Conservation (phyloP, 2,113 vertebrate genomes). For the Orycteropus afer region DNA sequence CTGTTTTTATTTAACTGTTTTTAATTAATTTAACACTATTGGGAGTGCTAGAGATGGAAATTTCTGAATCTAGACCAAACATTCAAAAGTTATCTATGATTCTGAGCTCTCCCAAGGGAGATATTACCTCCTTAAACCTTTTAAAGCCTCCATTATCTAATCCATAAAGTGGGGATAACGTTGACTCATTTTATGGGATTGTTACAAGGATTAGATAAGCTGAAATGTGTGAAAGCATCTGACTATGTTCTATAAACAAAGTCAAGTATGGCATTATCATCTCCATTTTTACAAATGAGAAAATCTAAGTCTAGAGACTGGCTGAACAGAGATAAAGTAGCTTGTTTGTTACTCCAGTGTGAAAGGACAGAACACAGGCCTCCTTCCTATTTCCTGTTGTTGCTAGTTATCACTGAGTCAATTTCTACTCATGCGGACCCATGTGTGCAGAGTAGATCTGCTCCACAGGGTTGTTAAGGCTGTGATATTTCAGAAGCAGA, state of each 20-base stretch:
- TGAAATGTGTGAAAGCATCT: not conserved
- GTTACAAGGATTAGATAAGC: not conserved
- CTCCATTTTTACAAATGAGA: not conserved
- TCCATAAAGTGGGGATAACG: not conserved
- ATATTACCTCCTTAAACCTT: not conserved
- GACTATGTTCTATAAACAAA: not conserved
- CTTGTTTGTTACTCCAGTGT: fast-evolving
- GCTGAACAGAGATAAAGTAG: not conserved
- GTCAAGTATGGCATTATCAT: fast-evolving
- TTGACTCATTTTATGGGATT: not conserved
- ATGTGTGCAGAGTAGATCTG: not conserved
- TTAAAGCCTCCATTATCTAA: not conserved
- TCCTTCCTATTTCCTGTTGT: not conserved
- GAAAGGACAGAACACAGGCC: not conserved
- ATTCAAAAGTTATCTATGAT: not conserved
- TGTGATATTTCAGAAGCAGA: not conserved
- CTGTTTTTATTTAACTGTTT: not conserved
- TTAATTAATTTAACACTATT: too few relatives aligned
- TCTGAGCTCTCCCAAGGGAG: fast-evolving
- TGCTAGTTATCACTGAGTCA: too few relatives aligned
- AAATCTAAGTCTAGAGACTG: not conserved
- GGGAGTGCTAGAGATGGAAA: not conserved
- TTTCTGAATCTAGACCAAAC: not conserved
- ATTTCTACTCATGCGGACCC: not conserved
- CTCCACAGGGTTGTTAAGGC: not conserved